phyloP scores from a whole-genome alignment of 2,113 vertebrate species.

The Andinoacara biseriatus region DNA sequence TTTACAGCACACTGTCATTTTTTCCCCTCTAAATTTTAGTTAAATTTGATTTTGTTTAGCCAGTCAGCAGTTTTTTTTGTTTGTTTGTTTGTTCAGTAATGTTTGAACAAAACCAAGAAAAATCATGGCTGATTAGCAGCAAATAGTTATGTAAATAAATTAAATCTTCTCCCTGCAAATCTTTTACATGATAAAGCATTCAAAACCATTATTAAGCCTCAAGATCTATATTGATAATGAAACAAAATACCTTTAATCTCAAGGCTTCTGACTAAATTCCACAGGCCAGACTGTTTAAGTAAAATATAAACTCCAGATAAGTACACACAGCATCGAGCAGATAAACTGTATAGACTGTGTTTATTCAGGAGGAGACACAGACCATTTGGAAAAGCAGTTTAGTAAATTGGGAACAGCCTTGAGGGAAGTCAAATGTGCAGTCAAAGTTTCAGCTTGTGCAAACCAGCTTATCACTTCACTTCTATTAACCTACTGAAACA shows the following conservation, averaged over 20 bases:
- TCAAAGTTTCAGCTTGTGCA: neutral
- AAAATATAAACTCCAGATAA: neutral
- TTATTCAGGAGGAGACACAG: neutral
- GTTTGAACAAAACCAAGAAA: neutral
- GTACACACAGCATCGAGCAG: neutral
- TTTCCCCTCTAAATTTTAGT: neutral
- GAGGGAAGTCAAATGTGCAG: neutral
- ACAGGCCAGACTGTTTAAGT: neutral
- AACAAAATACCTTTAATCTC: neutral
- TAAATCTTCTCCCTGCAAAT: too few species aligned
- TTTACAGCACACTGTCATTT: neutral
- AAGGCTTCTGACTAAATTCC: neutral
- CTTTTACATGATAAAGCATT: neutral
- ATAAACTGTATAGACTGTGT: neutral
- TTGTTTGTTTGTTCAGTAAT: neutral
- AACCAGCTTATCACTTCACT: constrained; percentile 24
- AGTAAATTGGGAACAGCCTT: neutral
- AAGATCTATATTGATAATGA: neutral
- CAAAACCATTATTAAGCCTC: neutral
- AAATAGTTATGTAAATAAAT: neutral
- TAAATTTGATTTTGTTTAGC: neutral
- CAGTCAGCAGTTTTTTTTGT: neutral
- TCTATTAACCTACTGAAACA: constrained; percentile 22
- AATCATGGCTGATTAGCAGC: neutral
- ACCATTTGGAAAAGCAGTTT: neutral